A percentile compares a stretch with the other conserved stretches of the same genome.
phyloP scores from a whole-genome alignment of 2,113 vertebrate species.

The Sturnus vulgaris region DNA sequence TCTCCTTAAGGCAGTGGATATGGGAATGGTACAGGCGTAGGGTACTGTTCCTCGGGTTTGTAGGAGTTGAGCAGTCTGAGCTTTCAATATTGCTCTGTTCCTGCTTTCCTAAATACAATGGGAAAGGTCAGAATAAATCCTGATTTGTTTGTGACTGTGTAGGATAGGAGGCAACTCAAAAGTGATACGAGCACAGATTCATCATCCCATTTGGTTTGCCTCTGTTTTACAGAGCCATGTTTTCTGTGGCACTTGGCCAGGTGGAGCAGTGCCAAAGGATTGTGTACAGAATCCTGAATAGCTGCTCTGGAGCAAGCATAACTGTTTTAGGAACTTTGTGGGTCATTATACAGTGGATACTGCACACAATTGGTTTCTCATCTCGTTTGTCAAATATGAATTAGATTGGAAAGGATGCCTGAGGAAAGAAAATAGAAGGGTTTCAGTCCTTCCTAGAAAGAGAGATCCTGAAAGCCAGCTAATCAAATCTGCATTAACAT shows the following conservation, averaged over 20 bases:
- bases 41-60: neutral
- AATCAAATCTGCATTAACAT: neutral
- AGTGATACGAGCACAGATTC: rapidly evolving
- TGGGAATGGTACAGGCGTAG: neutral
- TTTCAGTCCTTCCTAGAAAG: neutral
- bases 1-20: neutral
- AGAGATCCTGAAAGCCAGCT: neutral
- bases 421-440: neutral
- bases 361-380: neutral
- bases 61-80: neutral
- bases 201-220: neutral
- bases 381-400: constrained; percentile 10
- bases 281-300: neutral
- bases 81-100: neutral
- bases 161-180: neutral
- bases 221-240: neutral
- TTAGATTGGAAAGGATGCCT: neutral
- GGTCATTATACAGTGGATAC: neutral
- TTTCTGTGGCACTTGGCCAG: neutral
- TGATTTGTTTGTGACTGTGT: neutral
- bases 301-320: neutral
- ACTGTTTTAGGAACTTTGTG: neutral
- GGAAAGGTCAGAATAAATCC: neutral
- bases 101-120: neutral
- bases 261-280: neutral